A percentile compares a stretch with the other conserved stretches of the same genome.
Evolutionary conservation across 2,797 vertebrate genomes (phyloP).

Genomic region (Lagodon rhomboides): DNA sequence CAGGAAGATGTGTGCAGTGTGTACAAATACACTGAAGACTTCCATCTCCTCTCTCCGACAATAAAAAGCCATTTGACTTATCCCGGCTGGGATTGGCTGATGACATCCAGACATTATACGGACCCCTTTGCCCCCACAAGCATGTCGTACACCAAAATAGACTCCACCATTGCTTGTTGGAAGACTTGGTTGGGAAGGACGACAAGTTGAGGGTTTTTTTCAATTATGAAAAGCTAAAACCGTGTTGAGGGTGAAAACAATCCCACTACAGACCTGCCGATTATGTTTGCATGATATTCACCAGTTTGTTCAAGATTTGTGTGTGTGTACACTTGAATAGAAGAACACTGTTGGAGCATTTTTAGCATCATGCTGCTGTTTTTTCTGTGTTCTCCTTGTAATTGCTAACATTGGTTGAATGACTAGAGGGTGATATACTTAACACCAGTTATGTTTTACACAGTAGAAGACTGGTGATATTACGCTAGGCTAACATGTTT

Average conservation of each 20-base stretch:
- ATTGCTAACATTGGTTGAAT: no score
- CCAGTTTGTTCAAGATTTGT: background rate
- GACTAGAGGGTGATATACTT: no score
- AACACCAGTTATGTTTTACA: no score
- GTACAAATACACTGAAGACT: constrained; percentile 35
- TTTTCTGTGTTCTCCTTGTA: no score
- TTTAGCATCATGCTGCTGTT: no score
- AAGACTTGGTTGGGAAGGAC: background rate
- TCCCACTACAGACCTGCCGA: background rate
- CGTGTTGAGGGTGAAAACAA: background rate
- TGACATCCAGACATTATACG: constrained; percentile 43
- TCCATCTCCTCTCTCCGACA: constrained; percentile 16
- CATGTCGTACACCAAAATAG: constrained; percentile 7
- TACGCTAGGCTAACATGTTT: no score
- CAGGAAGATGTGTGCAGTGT: constrained; percentile 11
- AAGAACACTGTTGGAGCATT: no score
- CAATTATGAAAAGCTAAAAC: background rate
- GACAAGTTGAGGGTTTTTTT: background rate
- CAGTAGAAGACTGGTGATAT: no score
- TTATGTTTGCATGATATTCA: background rate
- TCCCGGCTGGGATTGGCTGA: constrained; percentile 38
- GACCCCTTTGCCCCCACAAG: constrained; percentile 20
- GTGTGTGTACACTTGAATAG: background rate
- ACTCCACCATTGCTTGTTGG: background rate
- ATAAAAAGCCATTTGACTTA: constrained; percentile 52